Conservation (phyloP, 1,140 invertebrate genomes). For the honey bee (Apis mellifera) region Amel_HAv3.1 CM009931.2:11168501-11169000, state of each 20-base stretch:
- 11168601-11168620: not conserved
- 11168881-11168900: not conserved
- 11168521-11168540: slow-evolving; percentile 3
- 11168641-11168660: not conserved
- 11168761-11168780: not conserved
- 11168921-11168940: not conserved
- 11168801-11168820: not conserved
- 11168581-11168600: slow-evolving; percentile 14
- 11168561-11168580: not conserved
- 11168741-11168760: not conserved
- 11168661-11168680: not conserved
- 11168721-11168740: not conserved
- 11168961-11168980: not conserved
- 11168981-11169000: not conserved
- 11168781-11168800: not conserved
- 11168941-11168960: no score
- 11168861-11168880: not conserved
- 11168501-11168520: not conserved
- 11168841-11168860: not conserved
- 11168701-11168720: not conserved
- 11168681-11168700: not conserved
- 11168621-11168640: not conserved
- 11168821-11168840: not conserved
- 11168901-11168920: not conserved
- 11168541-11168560: not conserved